These are phyloP conservation scores for Colletes latitarsis DNA, from an alignment of 1,140 invertebrate genomes.

Conservation along the genomic window DNA sequence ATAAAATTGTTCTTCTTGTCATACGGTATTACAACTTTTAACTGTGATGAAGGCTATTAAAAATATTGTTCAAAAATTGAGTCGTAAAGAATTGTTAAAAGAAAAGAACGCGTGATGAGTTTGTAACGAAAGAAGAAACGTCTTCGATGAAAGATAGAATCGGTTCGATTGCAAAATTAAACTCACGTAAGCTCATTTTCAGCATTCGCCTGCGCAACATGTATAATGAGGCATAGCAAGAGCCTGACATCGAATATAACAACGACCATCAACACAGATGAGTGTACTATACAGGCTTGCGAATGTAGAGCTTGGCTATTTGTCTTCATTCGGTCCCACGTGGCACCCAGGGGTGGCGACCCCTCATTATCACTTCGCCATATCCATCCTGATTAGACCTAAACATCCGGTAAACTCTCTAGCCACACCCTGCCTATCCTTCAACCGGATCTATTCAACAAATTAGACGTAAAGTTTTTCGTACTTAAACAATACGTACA, in stretches of 20 bases:
- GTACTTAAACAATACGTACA: neutral
- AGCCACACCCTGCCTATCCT: constrained; percentile 50
- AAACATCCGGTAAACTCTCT: constrained; percentile 67
- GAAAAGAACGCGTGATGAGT: too few relatives aligned
- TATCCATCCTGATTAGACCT: constrained; percentile 72
- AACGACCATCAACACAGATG: constrained; percentile 61
- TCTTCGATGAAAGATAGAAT: neutral
- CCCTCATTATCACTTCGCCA: constrained; percentile 71
- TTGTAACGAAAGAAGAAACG: too few relatives aligned
- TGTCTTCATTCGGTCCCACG: constrained; percentile 71
- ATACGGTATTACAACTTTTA: too few relatives aligned
- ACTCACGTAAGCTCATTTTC: constrained; percentile 6
- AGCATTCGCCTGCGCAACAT: constrained; percentile 1
- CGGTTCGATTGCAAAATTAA: neutral
- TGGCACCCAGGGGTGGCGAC: constrained; percentile 65
- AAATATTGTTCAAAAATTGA: too few relatives aligned
- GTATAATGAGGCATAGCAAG: constrained; percentile 41
- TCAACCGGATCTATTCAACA: constrained; percentile 51
- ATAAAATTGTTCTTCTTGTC: too few relatives aligned
- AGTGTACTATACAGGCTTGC: constrained; percentile 42
- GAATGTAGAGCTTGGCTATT: constrained; percentile 67
- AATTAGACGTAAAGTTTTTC: constrained; percentile 40
- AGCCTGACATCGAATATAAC: constrained; percentile 62
- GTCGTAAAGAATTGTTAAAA: too few relatives aligned
- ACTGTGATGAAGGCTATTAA: too few relatives aligned